A percentile compares a stretch with the other conserved stretches of the same genome.
Evolutionary conservation across 2,113 vertebrate species (phyloP).

Genomic region (Choloepus hoffmanni): DNA sequence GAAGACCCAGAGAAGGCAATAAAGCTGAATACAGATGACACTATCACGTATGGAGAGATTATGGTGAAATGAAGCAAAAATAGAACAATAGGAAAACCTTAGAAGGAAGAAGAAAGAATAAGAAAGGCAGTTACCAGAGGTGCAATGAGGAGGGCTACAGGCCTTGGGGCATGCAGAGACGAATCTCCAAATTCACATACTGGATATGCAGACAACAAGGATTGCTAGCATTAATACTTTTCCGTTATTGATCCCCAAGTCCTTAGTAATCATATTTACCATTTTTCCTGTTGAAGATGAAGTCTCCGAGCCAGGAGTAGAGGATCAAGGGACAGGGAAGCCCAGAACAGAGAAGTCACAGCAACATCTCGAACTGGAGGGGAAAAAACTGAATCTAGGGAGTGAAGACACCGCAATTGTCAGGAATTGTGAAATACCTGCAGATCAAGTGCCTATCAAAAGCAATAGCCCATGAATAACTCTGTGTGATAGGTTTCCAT

Average conservation of each 20-base stretch:
- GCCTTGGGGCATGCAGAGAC: too few species aligned
- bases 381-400: slow-evolving; percentile 88
- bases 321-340: slow-evolving; percentile 75
- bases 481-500: not conserved
- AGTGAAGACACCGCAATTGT: slow-evolving; percentile 61
- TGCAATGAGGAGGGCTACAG: not conserved
- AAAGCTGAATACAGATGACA: not conserved
- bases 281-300: fast-evolving
- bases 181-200: not conserved
- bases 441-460: not conserved
- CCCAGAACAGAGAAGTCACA: slow-evolving; percentile 74
- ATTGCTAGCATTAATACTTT: not conserved
- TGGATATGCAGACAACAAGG: not conserved
- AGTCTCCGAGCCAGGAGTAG: slow-evolving; percentile 64
- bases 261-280: slow-evolving; percentile 69
- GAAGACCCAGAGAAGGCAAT: not conserved
- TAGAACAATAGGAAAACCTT: not conserved
- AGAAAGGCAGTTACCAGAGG: not conserved
- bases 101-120: not conserved
- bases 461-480: not conserved
- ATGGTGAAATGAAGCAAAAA: not conserved
- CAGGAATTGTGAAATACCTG: not conserved
- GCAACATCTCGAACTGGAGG: slow-evolving; percentile 92
- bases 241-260: fast-evolving
- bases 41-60: not conserved